Conservation (phyloP, 1,140 invertebrate species). For the Danaus plexippus region DNA sequence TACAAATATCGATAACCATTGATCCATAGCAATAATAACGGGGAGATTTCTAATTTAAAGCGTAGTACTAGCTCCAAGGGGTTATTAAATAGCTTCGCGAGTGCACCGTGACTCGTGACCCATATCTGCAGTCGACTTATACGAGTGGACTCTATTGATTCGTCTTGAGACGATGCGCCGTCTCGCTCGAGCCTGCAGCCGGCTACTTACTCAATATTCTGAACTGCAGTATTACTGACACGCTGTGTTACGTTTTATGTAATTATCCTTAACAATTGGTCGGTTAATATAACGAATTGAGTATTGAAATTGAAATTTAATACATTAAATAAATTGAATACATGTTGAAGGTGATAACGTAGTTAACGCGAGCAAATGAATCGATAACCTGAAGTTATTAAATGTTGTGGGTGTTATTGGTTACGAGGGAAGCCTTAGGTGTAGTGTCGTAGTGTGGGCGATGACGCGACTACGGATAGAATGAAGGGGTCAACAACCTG, state of each 20-base stretch:
- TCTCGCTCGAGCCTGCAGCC: conserved; percentile 46
- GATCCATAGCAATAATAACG: no score
- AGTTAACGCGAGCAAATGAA: not conserved
- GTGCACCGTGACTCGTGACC: conserved; percentile 53
- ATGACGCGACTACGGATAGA: no score
- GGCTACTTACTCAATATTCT: conserved; percentile 66
- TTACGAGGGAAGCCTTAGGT: conserved; percentile 14
- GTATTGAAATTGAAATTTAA: no score
- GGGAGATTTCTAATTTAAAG: not conserved
- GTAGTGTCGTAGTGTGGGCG: no score
- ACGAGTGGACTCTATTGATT: conserved; percentile 70
- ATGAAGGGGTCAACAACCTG: no score
- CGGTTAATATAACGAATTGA: no score
- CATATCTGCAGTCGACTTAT: conserved; percentile 65
- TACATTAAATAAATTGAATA: no score
- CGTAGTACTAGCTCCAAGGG: conserved; percentile 7
- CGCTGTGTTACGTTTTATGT: conserved; percentile 14
- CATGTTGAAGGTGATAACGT: no score
- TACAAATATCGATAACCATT: no score
- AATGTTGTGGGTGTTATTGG: conserved; percentile 5
- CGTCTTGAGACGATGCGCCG: conserved; percentile 60
- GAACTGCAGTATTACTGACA: conserved; percentile 53
- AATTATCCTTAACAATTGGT: no score
- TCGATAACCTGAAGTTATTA: conserved; percentile 5
- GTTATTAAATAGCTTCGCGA: conserved; percentile 60